Base-by-base conservation (phyloP, 2,797 vertebrate genomes). In the Gouania willdenowi region DNA sequence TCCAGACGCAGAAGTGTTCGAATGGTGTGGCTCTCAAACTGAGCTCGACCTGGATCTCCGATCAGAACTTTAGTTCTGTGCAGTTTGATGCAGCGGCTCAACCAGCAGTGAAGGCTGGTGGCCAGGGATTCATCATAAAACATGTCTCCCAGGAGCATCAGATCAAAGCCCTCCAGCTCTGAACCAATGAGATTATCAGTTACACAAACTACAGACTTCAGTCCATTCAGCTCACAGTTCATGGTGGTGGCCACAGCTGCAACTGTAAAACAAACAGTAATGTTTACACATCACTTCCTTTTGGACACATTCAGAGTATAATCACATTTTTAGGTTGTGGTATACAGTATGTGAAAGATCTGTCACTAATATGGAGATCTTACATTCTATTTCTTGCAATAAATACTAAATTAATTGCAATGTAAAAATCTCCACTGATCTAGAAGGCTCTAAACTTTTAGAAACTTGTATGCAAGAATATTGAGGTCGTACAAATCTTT, bases 91-190 rank as follows among this genome's bases (percentile, higher is more conserved):
- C 87, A 91, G 16, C 31, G 75, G 54, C 82, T 81, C 63, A 98
- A 72, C 95, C 96, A 98, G 6, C 13, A 54, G 48, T 92, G 91
- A 38, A 98, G 89, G 16, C 56, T 43, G 10, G 91, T 68, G 27
- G 91, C 85, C 27, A 98, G 87, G n/a, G 68, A 51, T 57, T 93
- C 90, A 3, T 94, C 93, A 2, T 98, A 98, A 82, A 98, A 97
- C 94, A 98, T 98, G 77, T 98, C 95, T 19, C 95, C 94, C 16
- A 98, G 78, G 26, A 96, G 85, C 69, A 98, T 91, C 41, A 98
- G 66, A 76, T 94, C 90, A 86, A 93, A 96, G 18, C 44, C 52
- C 7, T 57, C 66, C 0, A 75, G 72, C 3, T 88, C 72, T 10
- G 79, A 88, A 34, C 84, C 89, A 29, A 98, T 91, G 34, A 96